Evolutionary conservation across 2,888 invertebrate genomes (phyloP), one percentile per base, ranked within the genome.

Genomic region (Strigamia maritima): DNA sequence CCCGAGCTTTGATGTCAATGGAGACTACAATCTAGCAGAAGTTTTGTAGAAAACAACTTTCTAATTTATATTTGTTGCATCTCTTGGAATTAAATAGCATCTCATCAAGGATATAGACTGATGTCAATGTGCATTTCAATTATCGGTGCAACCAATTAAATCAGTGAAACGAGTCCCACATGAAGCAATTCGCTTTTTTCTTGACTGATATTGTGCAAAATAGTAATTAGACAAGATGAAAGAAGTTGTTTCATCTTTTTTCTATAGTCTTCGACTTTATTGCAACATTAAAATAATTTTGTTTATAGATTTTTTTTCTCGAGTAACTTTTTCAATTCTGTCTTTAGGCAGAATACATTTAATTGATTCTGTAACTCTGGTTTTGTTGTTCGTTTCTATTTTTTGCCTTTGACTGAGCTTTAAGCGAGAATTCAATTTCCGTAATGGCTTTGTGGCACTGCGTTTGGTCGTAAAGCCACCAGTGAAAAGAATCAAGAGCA

Each of bases 401-500:
- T 60, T 24, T 22, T 60, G 60, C 60, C 4, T 60, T 22, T 60
- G 60, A 60, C 60, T 60, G 60, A 60, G 60, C 60, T 19, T 60
- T 60, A 60, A 60, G 60, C 60, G 60, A 60, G 60, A 60, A 60
- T 60, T 60, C 60, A 60, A 60, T 60, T 60, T 60, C 60, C 60
- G 19, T 60, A 60, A 60, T 60, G 60, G 60, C 24, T 22, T 19
- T 60, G 60, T 60, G 60, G 19, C 60, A 60, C 60, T 60, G 60
- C 60, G 22, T 24, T 60, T 60, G 60, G 60, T 60, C 60, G 60
- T 60, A 60, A 60, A 60, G 19, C 24, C 22, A 60, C 60, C 60
- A 60, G 24, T 60, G 60, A 60, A 60, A 24, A 60, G 60, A 60
- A 60, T 60, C 60, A 60, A 60, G 60, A n/a, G 60, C n/a, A 24